Evolutionary conservation across 2,113 vertebrate species (phyloP).

Genomic region (Rana temporaria): DNA sequence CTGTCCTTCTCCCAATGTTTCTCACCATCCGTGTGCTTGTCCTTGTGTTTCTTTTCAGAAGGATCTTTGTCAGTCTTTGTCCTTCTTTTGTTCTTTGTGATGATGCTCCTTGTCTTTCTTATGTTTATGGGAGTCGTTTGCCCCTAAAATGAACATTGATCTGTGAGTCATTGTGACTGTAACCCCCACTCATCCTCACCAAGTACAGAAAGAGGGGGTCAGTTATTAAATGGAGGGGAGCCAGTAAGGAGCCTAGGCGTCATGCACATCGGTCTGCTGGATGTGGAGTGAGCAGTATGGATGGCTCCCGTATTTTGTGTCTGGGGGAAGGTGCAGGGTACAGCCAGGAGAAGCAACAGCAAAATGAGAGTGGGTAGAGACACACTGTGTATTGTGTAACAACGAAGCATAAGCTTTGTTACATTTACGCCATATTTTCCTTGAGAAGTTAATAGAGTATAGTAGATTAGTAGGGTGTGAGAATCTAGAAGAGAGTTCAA

Average conservation of each 20-base stretch:
- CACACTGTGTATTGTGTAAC: slow-evolving; percentile 79
- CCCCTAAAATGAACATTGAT: too few relatives aligned
- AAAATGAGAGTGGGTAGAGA: slow-evolving; percentile 74
- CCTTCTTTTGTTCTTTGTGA: slow-evolving; percentile 96
- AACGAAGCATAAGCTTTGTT: too few relatives aligned
- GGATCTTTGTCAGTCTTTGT: slow-evolving; percentile 92
- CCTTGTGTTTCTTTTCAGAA: slow-evolving; percentile 94
- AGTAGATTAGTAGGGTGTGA: too few relatives aligned
- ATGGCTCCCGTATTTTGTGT: slow-evolving; percentile 55
- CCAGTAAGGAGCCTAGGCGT: slow-evolving; percentile 21
- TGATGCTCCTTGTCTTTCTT: slow-evolving; percentile 95
- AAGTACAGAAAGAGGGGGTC: slow-evolving; percentile 30
- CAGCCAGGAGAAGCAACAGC: slow-evolving; percentile 59
- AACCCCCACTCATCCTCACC: slow-evolving; percentile 87
- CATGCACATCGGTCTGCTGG: slow-evolving; percentile 32
- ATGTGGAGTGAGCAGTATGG: background rate
- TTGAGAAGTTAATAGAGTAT: too few relatives aligned
- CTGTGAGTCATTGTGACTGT: slow-evolving; percentile 87
- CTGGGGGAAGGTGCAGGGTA: slow-evolving; percentile 64
- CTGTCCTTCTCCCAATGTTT: slow-evolving; percentile 89
- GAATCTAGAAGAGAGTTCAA: too few relatives aligned
- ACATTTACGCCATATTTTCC: too few relatives aligned
- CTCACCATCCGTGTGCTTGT: slow-evolving; percentile 89
- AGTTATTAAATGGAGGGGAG: slow-evolving; percentile 53
- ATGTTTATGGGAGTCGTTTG: slow-evolving; percentile 96